phyloP scores from a whole-genome alignment of 2,888 invertebrate species.

The Acrobasis repandana region DNA sequence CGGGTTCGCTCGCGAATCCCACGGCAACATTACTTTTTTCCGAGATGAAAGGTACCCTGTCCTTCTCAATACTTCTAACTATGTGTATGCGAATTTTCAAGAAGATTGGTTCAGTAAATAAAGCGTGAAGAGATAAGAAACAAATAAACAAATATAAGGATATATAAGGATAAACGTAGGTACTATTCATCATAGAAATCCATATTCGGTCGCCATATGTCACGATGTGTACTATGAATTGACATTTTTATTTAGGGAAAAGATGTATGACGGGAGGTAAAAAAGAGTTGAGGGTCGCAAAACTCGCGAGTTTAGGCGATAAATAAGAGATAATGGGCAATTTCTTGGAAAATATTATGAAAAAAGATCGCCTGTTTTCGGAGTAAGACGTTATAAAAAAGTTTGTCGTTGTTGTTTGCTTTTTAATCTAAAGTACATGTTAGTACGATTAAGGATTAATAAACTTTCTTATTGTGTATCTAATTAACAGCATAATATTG shows the following conservation, averaged over 20 bases:
- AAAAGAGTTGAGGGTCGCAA: constrained; percentile 56
- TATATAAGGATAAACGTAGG: too few relatives aligned
- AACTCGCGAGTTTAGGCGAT: constrained; percentile 56
- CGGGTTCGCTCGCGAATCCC: too few relatives aligned
- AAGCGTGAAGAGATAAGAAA: too few relatives aligned
- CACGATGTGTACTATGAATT: constrained; percentile 31
- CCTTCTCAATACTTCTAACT: too few relatives aligned
- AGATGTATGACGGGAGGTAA: constrained; percentile 46
- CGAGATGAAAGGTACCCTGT: too few relatives aligned
- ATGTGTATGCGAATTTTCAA: too few relatives aligned
- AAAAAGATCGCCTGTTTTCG: constrained; percentile 53
- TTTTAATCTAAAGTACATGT: background rate
- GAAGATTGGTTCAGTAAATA: too few relatives aligned
- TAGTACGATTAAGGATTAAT: too few relatives aligned
- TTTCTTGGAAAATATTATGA: constrained; percentile 63
- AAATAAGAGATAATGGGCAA: constrained; percentile 68
- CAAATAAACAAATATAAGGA: too few relatives aligned
- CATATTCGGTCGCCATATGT: background rate
- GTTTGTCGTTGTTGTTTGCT: background rate
- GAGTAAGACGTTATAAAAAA: constrained; percentile 7
- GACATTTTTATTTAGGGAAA: constrained; percentile 47
- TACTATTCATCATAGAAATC: background rate
- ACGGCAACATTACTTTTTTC: too few relatives aligned
- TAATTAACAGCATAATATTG: too few relatives aligned
- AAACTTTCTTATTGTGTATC: too few relatives aligned